phyloP scores from a whole-genome alignment of 2,797 vertebrate species.

The Simalia tracyae region DNA sequence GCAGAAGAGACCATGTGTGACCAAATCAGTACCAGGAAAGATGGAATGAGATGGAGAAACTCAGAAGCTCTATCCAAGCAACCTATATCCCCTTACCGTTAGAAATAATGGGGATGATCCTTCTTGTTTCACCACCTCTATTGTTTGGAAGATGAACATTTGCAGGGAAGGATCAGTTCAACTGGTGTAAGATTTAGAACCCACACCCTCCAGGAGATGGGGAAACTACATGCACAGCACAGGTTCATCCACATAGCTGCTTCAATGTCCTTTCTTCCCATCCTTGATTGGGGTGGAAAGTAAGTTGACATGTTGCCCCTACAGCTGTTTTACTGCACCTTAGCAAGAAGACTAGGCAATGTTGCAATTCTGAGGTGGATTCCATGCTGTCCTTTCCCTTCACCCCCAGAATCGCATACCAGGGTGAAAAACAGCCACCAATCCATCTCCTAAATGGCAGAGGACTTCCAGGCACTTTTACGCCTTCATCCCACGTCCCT shows the following conservation, averaged over 20 bases:
- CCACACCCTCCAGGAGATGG: neutral
- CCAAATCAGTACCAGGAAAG: neutral
- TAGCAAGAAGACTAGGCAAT: neutral
- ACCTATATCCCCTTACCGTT: neutral
- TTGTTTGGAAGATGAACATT: neutral
- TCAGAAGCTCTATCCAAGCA: neutral
- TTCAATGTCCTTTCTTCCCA: neutral
- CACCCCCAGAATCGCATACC: neutral
- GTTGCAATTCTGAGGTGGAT: neutral
- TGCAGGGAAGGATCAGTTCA: neutral
- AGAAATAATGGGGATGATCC: neutral
- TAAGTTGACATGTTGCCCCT: neutral
- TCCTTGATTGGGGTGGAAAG: neutral
- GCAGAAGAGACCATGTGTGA: neutral
- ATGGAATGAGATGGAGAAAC: neutral
- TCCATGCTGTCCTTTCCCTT: neutral
- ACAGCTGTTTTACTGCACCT: neutral
- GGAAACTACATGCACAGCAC: neutral
- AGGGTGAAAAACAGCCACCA: neutral
- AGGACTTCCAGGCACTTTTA: neutral
- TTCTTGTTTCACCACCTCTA: neutral
- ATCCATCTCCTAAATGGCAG: neutral
- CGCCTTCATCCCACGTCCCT: neutral
- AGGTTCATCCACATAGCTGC: neutral
- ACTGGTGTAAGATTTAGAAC: neutral